Base-by-base conservation (phyloP, 2,888 invertebrate genomes). In the Glyphotaelius pellucidus region DNA sequence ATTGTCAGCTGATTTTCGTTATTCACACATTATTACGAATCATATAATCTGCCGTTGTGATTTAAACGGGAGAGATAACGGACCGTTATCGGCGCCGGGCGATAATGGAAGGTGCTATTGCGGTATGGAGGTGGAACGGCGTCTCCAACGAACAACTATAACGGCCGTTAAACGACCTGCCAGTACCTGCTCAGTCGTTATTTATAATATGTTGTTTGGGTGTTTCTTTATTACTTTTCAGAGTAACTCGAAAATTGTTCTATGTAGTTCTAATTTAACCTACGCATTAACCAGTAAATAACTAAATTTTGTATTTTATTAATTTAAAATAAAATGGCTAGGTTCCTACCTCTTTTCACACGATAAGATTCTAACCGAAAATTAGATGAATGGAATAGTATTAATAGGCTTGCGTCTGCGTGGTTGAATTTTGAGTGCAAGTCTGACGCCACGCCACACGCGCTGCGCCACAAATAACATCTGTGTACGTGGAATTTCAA, bases 1-100 rank as follows among this genome's bases (percentile, higher is more conserved):
- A 38, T 32, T 83, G 35, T 83, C 38, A n/a, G 32, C 32, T 35
- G 35, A 19, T 35, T 32, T 35, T 83, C 25, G 35, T 35, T 31
- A 83, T 83, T 35, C 83, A 15, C 35, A 67, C 67, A 11, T 25
- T 38, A 35, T 25, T 25, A 35, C 35, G 25, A 35, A 83, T 32
- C n/a, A 19, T 9, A 83, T 35, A 83, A 83, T 83, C 83, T 25
- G 7, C 38, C 19, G 83, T 35, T 32, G 32, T 83, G 83, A 83
- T 83, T 83, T 83, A 83, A 83, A 83, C 19, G 25, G 35, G 25
- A 35, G 83, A 83, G 83, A 83, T 83, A 35, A n/a, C 11, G 25
- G 25, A 7, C 32, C 83, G 83, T 38, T 38, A 38, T 83, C 38
- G 35, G 19, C 83, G 11, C 14, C 19, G 14, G 35, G 3, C 25